Base-by-base conservation (phyloP, 2,797 vertebrate genomes). In the Paramormyrops hopkinsi region DNA sequence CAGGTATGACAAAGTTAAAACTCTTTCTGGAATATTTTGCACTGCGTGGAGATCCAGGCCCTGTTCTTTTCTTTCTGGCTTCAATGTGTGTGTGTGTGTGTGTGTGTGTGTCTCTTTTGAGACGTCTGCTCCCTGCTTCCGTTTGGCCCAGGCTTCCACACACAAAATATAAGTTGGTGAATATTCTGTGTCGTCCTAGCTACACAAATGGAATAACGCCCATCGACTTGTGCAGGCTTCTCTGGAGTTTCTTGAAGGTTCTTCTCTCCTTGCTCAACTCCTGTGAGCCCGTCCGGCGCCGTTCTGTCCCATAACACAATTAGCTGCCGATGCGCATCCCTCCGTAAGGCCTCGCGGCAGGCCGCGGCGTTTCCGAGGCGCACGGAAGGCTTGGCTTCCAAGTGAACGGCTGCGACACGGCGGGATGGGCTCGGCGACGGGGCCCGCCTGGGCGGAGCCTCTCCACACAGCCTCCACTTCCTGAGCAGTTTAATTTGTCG, bases 41-140 rank as follows among this genome's bases (percentile, higher is more conserved):
- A 33, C 90, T 87, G 50, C 44, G 33, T 82, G 37, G 89, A 56
- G 69, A 87, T 41, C 86, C 89, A 88, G 25, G 86, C 44, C 62
- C 41, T 65, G 46, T 79, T 79, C 4, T n/a, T 44, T 79, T 46
- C 65, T 33, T 73, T 29, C 29, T 37, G 12, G 12, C 29, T 33
- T 73, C 65, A 73, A 7, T 56, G 46, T 48, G 8, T 48, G 41
- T 41, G 41, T 41, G 37, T 29, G 53, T 65, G 62, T 65, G 62
- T 69, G 37, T 25, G n/a, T 76, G 2, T 41, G 37, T 44, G 3
- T 73, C 3, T 33, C 37, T n/a, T 79, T 44, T n/a, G 29, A 76
- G 12, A 7, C 22, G 9, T 29, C 59, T 56, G 54, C 54, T 59
- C 6, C 19, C 25, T 59, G 19, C 54, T 59, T n/a, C 19, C 17